phyloP scores from a whole-genome alignment of 2,888 invertebrate species.

The Drosophila acutilabella region DNA sequence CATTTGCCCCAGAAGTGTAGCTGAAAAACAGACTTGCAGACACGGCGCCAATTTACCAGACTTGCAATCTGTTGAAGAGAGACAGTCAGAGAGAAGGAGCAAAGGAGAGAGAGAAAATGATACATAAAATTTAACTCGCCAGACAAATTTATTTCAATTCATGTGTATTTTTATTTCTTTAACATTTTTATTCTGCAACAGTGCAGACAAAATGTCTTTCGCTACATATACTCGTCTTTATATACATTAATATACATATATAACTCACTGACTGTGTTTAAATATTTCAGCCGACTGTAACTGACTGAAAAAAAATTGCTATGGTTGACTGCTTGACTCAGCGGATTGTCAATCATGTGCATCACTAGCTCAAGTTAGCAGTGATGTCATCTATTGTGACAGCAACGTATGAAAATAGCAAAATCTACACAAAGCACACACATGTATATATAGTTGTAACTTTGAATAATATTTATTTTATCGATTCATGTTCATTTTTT shows the following conservation, averaged over 20 bases:
- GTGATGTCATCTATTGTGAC: constrained; percentile 44
- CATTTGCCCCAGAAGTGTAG: constrained; percentile 40
- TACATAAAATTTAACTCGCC: background rate
- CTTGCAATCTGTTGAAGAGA: background rate
- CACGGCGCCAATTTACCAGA: constrained; percentile 27
- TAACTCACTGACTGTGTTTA: constrained; percentile 62
- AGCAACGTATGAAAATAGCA: constrained; percentile 19
- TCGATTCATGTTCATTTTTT: constrained; percentile 35
- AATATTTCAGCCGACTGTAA: constrained; percentile 53
- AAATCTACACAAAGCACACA: constrained; percentile 10
- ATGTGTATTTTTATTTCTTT: constrained; percentile 15
- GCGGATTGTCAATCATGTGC: constrained; percentile 76
- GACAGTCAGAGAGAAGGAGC: background rate
- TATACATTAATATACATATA: constrained; percentile 34
- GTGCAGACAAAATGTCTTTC: constrained; percentile 5
- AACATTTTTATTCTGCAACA: constrained; percentile 9
- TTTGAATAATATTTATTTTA: constrained; percentile 29
- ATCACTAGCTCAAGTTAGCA: constrained; percentile 51
- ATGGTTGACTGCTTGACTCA: constrained; percentile 40
- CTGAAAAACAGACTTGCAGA: constrained; percentile 27
- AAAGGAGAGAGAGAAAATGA: background rate
- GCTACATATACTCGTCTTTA: background rate
- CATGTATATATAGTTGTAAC: constrained; percentile 12
- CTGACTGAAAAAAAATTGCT: constrained; percentile 40
- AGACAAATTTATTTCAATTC: constrained; percentile 53